Conservation (phyloP, 2,797 vertebrate genomes). For the Caiman crocodilus region DNA sequence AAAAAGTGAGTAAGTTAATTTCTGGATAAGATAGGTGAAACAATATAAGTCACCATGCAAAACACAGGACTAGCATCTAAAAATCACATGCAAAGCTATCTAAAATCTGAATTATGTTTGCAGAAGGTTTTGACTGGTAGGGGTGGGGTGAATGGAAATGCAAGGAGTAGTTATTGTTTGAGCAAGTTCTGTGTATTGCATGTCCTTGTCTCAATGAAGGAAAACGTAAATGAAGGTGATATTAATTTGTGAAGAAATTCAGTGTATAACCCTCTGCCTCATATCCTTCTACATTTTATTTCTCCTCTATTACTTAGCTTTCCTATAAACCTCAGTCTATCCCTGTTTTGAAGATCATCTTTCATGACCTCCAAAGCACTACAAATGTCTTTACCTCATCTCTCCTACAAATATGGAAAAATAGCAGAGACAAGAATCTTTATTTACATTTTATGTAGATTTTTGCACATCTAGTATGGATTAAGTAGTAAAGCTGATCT, state of each 20-base stretch:
- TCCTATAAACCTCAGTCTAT: neutral
- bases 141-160: too few species aligned
- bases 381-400: neutral
- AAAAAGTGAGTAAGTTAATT: too few species aligned
- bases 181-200: slow-evolving; percentile 2
- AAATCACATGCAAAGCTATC: too few species aligned
- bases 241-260: slow-evolving; percentile 30
- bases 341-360: slow-evolving; percentile 31
- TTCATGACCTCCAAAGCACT: neutral
- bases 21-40: too few species aligned
- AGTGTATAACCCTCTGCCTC: neutral
- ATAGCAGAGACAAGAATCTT: neutral
- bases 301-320: slow-evolving; percentile 59
- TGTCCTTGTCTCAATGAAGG: too few species aligned
- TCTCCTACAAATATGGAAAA: neutral
- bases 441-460: neutral
- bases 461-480: neutral
- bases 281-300: slow-evolving; percentile 25
- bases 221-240: neutral
- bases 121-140: too few species aligned
- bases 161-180: neutral
- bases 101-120: too few species aligned
- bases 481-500: neutral
- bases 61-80: too few species aligned
- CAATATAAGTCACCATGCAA: too few species aligned